phyloP scores from a whole-genome alignment of 2,113 vertebrate species.

The Marcusenius ussheri region DNA sequence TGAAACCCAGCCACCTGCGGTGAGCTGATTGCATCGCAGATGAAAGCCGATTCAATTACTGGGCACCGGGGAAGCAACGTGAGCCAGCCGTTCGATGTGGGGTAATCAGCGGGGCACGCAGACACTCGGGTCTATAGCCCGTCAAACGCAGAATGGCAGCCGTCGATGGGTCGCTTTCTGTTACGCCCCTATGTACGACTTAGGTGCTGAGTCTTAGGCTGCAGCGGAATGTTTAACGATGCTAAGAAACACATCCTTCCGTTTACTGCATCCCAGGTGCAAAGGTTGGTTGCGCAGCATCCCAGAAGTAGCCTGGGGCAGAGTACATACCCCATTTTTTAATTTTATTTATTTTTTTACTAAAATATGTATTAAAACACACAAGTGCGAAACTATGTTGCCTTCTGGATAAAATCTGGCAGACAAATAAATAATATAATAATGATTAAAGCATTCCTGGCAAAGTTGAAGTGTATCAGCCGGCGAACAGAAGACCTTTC shows the following conservation, averaged over 20 bases:
- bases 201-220: not conserved
- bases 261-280: not conserved
- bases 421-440: not conserved
- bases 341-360: not conserved
- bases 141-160: not conserved
- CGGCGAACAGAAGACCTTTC: not conserved
- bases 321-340: not conserved
- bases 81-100: slow-evolving; percentile 18
- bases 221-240: not conserved
- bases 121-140: not conserved
- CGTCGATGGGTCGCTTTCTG: not conserved
- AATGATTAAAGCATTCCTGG: not conserved
- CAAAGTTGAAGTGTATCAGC: not conserved
- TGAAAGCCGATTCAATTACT: slow-evolving; percentile 57
- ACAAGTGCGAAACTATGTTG: not conserved
- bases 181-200: not conserved
- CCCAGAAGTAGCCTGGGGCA: not conserved
- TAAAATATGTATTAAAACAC: not conserved
- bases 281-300: not conserved
- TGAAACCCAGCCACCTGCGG: slow-evolving; percentile 53
- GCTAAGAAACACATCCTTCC: not conserved
- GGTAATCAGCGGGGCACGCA: not conserved
- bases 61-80: slow-evolving; percentile 42
- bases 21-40: slow-evolving; percentile 46
- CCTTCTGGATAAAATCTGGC: not conserved